Evolutionary conservation across 1,140 invertebrate species (phyloP).

Genomic region (Paraescarpia echinospica): DNA sequence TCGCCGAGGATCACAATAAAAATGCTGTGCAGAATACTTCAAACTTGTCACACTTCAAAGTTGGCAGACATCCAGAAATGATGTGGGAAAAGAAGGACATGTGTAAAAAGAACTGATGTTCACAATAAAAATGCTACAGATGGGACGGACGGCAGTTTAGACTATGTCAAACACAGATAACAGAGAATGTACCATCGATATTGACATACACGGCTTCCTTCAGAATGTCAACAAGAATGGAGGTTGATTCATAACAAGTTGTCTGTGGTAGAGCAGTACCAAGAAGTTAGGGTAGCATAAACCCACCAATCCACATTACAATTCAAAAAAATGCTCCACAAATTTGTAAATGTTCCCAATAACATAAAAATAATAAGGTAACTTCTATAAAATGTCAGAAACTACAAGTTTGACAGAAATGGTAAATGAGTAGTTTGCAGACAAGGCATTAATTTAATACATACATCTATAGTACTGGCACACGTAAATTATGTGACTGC

Average conservation of each 20-base stretch:
- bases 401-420: neutral
- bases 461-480: neutral
- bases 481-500: neutral
- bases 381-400: neutral
- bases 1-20: neutral
- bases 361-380: no score
- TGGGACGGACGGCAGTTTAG: neutral
- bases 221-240: neutral
- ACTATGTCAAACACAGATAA: neutral
- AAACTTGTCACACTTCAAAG: neutral
- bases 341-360: neutral
- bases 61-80: no score
- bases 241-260: neutral
- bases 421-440: neutral
- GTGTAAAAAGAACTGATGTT: neutral
- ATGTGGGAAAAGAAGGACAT: neutral
- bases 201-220: neutral
- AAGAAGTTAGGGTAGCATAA: neutral
- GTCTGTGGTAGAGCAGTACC: neutral
- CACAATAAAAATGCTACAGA: neutral
- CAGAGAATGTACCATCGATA: neutral
- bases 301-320: neutral
- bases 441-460: neutral
- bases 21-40: neutral
- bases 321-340: neutral